A percentile compares a stretch with the other conserved stretches of the same genome.
phyloP scores from a whole-genome alignment of 2,888 invertebrate species.

The Yponomeuta sedellus region DNA sequence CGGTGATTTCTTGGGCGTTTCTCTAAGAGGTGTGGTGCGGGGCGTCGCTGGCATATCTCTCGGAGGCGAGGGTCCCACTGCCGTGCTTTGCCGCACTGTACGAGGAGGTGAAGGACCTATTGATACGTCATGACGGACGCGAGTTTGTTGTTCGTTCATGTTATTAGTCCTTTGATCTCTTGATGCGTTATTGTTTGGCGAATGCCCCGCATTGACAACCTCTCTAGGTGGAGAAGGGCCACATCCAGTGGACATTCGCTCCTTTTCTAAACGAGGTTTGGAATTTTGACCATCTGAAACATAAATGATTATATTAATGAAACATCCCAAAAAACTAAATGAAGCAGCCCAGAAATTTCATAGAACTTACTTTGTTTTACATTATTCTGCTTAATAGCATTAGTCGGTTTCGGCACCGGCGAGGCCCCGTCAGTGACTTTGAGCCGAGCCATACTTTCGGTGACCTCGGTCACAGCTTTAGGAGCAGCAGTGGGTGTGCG shows the following conservation, averaged over 20 bases:
- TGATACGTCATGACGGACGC: constrained; percentile 50
- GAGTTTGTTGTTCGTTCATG: constrained; percentile 21
- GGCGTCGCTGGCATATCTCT: constrained; percentile 21
- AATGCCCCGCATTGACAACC: constrained; percentile 23
- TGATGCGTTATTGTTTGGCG: neutral
- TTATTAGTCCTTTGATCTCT: constrained; percentile 21
- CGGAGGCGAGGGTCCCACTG: constrained; percentile 31
- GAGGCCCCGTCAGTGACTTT: neutral
- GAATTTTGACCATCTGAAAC: constrained; percentile 34
- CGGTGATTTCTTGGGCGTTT: constrained; percentile 14
- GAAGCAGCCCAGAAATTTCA: neutral
- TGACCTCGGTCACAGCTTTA: neutral
- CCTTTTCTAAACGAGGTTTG: constrained; percentile 45
- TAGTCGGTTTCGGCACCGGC: constrained; percentile 31
- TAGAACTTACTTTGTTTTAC: neutral
- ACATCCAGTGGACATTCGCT: constrained; percentile 74
- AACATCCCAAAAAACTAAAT: neutral
- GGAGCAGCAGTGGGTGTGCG: constrained; percentile 81
- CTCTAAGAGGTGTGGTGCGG: neutral
- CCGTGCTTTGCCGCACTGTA: constrained; percentile 31
- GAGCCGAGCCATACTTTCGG: neutral
- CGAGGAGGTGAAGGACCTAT: constrained; percentile 64
- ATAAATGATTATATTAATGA: neutral
- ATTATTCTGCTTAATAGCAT: constrained; percentile 71
- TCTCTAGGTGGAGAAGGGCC: constrained; percentile 79